Percentiles rank a stretch among this genome's conserved stretches.
Evolutionary conservation across 2,888 invertebrate genomes (phyloP).

Genomic region (Hedya salicella): DNA sequence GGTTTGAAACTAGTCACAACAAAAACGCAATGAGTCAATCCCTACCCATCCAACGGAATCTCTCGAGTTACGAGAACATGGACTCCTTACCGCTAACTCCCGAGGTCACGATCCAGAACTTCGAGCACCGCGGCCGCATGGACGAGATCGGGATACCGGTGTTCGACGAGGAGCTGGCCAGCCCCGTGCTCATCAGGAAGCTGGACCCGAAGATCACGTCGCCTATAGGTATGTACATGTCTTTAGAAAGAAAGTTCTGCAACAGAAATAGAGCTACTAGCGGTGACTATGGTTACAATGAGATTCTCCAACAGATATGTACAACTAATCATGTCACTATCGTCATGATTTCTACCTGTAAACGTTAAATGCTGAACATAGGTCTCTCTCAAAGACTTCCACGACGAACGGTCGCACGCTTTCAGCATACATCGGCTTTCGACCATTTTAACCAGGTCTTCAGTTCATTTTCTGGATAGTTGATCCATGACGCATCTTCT

Average conservation of each 20-base stretch:
- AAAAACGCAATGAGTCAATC: constrained; percentile 65
- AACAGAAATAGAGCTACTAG: too few species aligned
- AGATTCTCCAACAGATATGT: too few species aligned
- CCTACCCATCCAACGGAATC: constrained; percentile 70
- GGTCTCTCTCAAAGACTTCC: too few species aligned
- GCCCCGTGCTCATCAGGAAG: constrained; percentile 76
- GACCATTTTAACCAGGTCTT: too few species aligned
- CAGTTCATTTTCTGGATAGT: too few species aligned
- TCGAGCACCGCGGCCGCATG: constrained; percentile 78
- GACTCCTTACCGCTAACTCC: constrained; percentile 67
- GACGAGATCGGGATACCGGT: constrained; percentile 80
- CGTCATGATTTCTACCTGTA: too few species aligned
- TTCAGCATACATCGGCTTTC: too few species aligned
- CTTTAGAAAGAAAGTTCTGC: neutral
- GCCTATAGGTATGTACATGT: constrained; percentile 32
- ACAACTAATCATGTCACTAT: too few species aligned
- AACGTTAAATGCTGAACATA: too few species aligned
- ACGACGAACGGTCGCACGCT: too few species aligned
- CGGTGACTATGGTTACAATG: too few species aligned
- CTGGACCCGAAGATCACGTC: constrained; percentile 42
- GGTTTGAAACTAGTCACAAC: constrained; percentile 80
- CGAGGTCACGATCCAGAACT: constrained; percentile 67
- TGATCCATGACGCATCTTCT: too few species aligned
- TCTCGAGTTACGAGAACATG: constrained; percentile 85
- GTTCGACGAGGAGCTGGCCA: constrained; percentile 73